Evolutionary conservation across 2,797 vertebrate species (phyloP), one percentile per base, ranked within the genome.

Genomic region (Sebastes trivittatus): DNA sequence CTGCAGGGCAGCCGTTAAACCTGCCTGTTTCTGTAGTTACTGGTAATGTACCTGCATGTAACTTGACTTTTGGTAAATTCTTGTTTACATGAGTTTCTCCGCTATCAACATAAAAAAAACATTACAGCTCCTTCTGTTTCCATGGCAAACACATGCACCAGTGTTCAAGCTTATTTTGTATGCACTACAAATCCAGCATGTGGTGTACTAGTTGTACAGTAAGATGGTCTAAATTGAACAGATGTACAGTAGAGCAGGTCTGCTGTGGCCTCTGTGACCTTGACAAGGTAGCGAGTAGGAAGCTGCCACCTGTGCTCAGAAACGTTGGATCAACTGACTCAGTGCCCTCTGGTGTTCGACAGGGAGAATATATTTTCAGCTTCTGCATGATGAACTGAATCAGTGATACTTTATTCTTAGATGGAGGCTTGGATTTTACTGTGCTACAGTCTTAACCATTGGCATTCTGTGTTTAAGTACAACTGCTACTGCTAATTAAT

Each of bases 321-420:
- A 63, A 80, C 71, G 67, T 58, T 61, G 22, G 68, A 69, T 61
- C 5, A 78, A 73, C n/a, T 34, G 46, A 81, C 49, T 42, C 11
- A n/a, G 71, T 72, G 78, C 82, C 88, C 86, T 78, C 91, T 92
- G 72, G 74, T 90, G 89, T 87, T 85, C 5, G 4, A 22, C 27
- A 56, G 68, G 29, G n/a, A 2, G 14, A 20, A 58, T 52, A 11
- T 49, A 4, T 23, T 67, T 64, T 60, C 20, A 67, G 58, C 6
- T 38, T 46, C 25, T 67, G 58, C 49, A 11, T 38, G 9, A 49
- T 23, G 13, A 77, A 22, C 22, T 16, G 11, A 62, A 46, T 54
- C 20, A 25, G 25, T 22, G 23, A n/a, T 23, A 20, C 9, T 30
- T 56, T 3, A 46, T 25, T 30, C 18, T 14, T 5, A 29, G 4